A percentile compares a stretch with the other conserved stretches of the same genome.
Conservation (phyloP, 2,113 vertebrate genomes). For the Lepidothrix coronata region DNA sequence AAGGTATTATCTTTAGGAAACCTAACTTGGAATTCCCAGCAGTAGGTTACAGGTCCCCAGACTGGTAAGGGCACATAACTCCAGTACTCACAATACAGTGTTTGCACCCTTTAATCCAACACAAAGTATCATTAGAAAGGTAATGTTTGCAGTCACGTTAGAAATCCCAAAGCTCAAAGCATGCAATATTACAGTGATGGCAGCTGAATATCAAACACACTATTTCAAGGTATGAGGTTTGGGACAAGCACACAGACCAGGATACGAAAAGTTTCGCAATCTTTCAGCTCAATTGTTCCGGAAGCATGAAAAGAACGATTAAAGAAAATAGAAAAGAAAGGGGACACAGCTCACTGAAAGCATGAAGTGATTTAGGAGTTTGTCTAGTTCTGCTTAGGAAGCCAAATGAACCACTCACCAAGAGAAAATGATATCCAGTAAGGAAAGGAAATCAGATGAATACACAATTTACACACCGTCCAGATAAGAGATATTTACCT, state of each 20-base stretch:
- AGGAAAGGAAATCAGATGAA: conserved; percentile 41
- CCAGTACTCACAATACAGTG: not conserved
- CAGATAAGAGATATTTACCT: conserved; percentile 63
- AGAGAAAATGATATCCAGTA: conserved; percentile 7
- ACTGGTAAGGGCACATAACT: not conserved
- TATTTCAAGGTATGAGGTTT: not conserved
- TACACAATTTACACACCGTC: not conserved
- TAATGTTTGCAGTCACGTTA: not conserved
- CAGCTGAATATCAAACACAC: not conserved
- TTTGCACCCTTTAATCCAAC: not conserved
- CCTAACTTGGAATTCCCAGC: not conserved
- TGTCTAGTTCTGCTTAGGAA: conserved; percentile 48
- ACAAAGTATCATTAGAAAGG: not conserved
- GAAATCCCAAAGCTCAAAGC: not conserved
- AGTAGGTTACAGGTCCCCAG: not conserved
- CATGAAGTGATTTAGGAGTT: conserved; percentile 34
- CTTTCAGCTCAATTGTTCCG: not conserved
- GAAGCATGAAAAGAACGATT: conserved; percentile 13
- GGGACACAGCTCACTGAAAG: conserved; percentile 12
- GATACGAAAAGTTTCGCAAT: not conserved
- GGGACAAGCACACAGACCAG: not conserved
- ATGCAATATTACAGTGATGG: not conserved
- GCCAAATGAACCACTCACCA: not conserved
- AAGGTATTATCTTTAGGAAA: not conserved
- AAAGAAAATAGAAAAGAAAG: conserved; percentile 19